Percentiles rank a stretch among this genome's conserved stretches.
Evolutionary conservation across 92 coral and sea anemone species (phyloP).

Genomic region (Virgularia gustaviana): DNA sequence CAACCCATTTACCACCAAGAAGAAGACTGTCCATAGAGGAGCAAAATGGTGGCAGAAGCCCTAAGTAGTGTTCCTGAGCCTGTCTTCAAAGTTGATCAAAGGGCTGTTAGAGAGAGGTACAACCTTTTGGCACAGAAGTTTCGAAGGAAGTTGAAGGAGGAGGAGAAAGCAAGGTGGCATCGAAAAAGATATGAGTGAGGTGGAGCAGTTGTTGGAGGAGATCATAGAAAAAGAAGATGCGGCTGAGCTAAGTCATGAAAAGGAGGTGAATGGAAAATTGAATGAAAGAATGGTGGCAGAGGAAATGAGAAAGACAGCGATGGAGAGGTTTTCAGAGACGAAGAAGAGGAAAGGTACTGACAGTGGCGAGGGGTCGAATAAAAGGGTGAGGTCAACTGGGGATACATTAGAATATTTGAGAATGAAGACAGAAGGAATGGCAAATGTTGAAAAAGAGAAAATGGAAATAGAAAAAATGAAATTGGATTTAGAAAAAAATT

Average conservation of each 20-base stretch:
- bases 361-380: neutral
- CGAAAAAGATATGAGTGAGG: neutral
- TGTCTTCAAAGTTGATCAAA: neutral
- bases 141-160: neutral
- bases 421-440: neutral
- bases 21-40: neutral
- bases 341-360: neutral
- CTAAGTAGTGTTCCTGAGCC: neutral
- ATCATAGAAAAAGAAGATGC: neutral
- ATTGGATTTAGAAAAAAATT: neutral
- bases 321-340: neutral
- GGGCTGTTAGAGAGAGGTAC: neutral
- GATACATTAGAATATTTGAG: neutral
- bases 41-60: neutral
- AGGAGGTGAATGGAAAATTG: neutral
- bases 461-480: neutral
- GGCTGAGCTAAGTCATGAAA: neutral
- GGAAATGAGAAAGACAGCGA: neutral
- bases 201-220: neutral
- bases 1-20: neutral
- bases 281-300: neutral
- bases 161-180: slow-evolving; percentile 3
- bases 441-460: neutral
- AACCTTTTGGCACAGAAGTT: neutral
- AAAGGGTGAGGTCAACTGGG: neutral